A percentile compares a stretch with the other conserved stretches of the same genome.
These are phyloP conservation scores for Nerophis lumbriciformis DNA, from an alignment of 2,113 vertebrate species.

Conservation along the genomic window DNA sequence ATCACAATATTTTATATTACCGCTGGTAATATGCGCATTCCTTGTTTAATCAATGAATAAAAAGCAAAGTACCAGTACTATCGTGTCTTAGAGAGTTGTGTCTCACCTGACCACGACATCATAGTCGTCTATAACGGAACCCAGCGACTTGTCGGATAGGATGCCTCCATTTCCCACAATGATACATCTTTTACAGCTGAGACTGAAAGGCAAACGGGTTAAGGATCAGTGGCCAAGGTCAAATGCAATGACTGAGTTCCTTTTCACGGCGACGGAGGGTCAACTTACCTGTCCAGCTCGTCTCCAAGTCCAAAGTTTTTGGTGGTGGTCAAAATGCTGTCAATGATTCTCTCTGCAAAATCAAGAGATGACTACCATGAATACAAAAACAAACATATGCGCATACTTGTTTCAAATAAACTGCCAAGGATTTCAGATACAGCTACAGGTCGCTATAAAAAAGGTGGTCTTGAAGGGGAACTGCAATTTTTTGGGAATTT, in stretches of 20 bases:
- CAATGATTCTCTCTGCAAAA: slow-evolving; percentile 85
- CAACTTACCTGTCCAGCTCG: slow-evolving; percentile 83
- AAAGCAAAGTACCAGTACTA: neutral
- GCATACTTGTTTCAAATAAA: slow-evolving; percentile 15
- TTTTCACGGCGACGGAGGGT: neutral
- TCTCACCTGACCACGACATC: slow-evolving; percentile 93
- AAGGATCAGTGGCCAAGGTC: slow-evolving; percentile 10
- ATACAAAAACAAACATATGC: slow-evolving; percentile 1
- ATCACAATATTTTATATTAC: too few relatives aligned
- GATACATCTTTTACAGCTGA: slow-evolving; percentile 89
- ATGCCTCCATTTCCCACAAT: slow-evolving; percentile 96
- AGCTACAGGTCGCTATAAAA: slow-evolving; percentile 13
- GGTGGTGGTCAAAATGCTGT: slow-evolving; percentile 84
- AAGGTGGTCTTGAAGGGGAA: slow-evolving; percentile 41
- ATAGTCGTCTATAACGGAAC: slow-evolving; percentile 88
- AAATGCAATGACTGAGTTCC: neutral
- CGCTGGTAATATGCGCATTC: too few relatives aligned
- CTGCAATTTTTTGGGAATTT: too few relatives aligned
- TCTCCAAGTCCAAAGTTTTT: slow-evolving; percentile 86
- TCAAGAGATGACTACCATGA: neutral
- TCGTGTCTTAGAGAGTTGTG: neutral
- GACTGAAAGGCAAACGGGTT: slow-evolving; percentile 57
- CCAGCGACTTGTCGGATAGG: slow-evolving; percentile 93
- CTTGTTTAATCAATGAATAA: too few relatives aligned
- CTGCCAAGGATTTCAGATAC: slow-evolving; percentile 17